phyloP scores from a whole-genome alignment of 1,140 invertebrate species.

The Branchinecta lynchi region DNA sequence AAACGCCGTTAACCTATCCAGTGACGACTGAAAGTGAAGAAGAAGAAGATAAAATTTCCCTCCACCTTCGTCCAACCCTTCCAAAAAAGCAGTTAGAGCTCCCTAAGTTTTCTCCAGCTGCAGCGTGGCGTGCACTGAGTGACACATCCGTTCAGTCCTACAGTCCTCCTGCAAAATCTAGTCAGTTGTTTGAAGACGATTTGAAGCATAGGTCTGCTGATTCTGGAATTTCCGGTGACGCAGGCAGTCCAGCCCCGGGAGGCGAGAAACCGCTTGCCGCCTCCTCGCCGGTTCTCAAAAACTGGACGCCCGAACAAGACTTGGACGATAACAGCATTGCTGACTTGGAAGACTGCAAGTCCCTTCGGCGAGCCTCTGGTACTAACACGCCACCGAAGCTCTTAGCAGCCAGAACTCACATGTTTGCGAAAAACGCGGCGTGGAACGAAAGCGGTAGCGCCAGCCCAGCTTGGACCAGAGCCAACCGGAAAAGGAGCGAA shows the following conservation, averaged over 20 bases:
- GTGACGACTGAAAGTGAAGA: constrained; percentile 12
- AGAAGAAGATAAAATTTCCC: constrained; percentile 39
- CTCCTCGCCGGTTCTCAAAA: constrained; percentile 25
- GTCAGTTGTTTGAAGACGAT: constrained; percentile 3
- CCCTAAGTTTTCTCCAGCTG: constrained; percentile 57
- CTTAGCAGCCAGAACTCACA: constrained; percentile 40
- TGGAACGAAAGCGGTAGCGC: constrained; percentile 14
- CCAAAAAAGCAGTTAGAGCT: constrained; percentile 56
- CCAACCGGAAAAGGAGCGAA: constrained; percentile 20
- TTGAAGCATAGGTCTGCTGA: constrained; percentile 48
- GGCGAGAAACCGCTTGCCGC: constrained; percentile 25
- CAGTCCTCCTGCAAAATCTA: not conserved
- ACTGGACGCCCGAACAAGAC: constrained; percentile 67
- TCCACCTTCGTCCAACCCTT: constrained; percentile 54
- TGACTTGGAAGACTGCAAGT: not conserved
- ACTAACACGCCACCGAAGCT: constrained; percentile 38
- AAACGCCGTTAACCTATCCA: not conserved
- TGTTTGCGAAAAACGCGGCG: constrained; percentile 40
- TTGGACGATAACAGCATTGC: constrained; percentile 33
- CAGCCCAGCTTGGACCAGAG: constrained; percentile 1
- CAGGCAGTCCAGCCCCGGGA: constrained; percentile 33
- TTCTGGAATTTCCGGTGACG: constrained; percentile 60
- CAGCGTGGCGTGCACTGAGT: constrained; percentile 56
- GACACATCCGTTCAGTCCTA: not conserved
- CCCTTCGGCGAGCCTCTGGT: constrained; percentile 19